These are phyloP conservation scores for Phyllotis vaccarum DNA, from an alignment of 2,797 vertebrate species.

Conservation along the genomic window DNA sequence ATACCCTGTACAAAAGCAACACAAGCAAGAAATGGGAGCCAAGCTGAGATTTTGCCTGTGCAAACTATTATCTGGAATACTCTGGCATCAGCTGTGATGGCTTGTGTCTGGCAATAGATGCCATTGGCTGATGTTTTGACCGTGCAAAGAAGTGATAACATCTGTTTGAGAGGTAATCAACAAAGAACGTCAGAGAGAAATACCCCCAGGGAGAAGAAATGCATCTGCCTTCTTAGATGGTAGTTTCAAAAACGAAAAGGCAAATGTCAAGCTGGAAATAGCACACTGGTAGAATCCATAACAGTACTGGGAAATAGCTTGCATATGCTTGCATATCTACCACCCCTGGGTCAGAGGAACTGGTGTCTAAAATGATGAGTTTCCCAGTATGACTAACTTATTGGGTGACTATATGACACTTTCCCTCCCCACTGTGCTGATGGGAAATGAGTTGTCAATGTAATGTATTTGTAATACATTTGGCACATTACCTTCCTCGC, in stretches of 20 bases:
- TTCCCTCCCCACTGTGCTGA: constrained; percentile 28
- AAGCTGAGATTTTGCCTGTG: neutral
- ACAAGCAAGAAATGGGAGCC: neutral
- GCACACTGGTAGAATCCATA: neutral
- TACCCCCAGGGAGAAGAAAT: constrained; percentile 41
- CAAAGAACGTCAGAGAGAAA: constrained; percentile 70
- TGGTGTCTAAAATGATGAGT: constrained; percentile 46
- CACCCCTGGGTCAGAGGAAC: constrained; percentile 40
- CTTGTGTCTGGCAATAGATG: constrained; percentile 10
- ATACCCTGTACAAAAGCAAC: too few relatives aligned
- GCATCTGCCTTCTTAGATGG: constrained; percentile 22
- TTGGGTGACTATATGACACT: neutral
- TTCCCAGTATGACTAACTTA: constrained; percentile 64
- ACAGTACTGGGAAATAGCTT: constrained; percentile 18
- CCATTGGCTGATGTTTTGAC: constrained; percentile 1
- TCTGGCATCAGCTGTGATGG: neutral
- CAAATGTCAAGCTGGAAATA: constrained; percentile 66
- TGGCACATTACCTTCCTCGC: neutral
- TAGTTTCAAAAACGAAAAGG: constrained; percentile 54
- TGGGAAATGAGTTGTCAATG: constrained; percentile 36
- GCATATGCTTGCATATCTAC: neutral
- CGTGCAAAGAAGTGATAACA: constrained; percentile 36
- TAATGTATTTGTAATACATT: neutral
- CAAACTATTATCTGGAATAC: neutral
- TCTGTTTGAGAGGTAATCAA: constrained; percentile 61